Conservation (phyloP, 2,113 vertebrate species). For the Tapirus terrestris region DNA sequence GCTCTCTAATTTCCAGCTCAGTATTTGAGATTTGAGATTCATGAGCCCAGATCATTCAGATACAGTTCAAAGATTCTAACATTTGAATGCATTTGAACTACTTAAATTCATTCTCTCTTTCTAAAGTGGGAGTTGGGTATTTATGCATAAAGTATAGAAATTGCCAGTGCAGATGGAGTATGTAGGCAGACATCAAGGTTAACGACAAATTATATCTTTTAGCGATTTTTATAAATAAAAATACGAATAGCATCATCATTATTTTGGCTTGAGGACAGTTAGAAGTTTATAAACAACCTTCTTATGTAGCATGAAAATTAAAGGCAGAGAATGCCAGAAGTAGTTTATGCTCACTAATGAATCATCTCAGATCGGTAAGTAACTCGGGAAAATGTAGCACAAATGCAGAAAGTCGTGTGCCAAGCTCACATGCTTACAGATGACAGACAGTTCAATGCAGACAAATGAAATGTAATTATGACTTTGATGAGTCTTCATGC, state of each 20-base stretch:
- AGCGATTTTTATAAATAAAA: constrained; percentile 58
- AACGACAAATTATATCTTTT: constrained; percentile 59
- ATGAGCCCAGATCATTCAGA: not conserved
- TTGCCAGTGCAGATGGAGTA: not conserved
- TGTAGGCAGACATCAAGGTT: constrained; percentile 56
- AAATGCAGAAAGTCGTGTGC: constrained; percentile 58
- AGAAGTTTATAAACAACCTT: constrained; percentile 56
- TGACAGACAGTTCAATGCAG: constrained; percentile 82
- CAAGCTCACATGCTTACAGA: constrained; percentile 64
- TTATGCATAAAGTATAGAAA: constrained; percentile 21
- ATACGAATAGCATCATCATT: not conserved
- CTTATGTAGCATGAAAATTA: constrained; percentile 56
- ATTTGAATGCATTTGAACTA: not conserved
- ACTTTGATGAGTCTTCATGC: constrained; percentile 80
- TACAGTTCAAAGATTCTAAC: constrained; percentile 30
- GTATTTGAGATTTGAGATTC: not conserved
- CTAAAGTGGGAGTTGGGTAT: not conserved
- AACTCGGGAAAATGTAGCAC: constrained; percentile 63
- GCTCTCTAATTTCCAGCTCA: not conserved
- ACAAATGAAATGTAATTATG: constrained; percentile 82
- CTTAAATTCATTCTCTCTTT: not conserved
- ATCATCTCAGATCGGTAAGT: constrained; percentile 53
- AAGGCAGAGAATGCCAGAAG: constrained; percentile 54
- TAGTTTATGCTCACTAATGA: constrained; percentile 45
- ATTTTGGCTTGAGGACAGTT: constrained; percentile 58